Evolutionary conservation across 2,797 vertebrate genomes (phyloP).

Genomic region (Anisognathus igniventris): DNA sequence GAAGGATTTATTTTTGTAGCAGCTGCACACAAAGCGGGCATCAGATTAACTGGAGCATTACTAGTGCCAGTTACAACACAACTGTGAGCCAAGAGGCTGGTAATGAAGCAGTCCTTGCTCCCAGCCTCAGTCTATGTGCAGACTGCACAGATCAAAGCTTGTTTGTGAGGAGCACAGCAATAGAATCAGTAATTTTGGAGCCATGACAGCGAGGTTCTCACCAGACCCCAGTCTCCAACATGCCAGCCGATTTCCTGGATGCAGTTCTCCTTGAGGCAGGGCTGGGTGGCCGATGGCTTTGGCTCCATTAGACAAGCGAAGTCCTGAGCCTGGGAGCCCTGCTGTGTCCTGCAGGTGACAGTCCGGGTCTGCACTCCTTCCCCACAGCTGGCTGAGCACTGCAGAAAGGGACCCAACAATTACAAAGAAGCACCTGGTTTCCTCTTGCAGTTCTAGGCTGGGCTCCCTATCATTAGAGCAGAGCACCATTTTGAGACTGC

Average conservation of each 20-base stretch:
- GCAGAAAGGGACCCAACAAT: not conserved
- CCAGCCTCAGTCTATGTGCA: not conserved
- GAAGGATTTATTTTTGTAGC: conserved; percentile 42
- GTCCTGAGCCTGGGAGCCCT: conserved; percentile 76
- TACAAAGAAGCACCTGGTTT: not conserved
- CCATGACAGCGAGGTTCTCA: conserved; percentile 63
- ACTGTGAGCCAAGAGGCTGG: not conserved
- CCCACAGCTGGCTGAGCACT: conserved; percentile 92
- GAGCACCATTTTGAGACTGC: not conserved
- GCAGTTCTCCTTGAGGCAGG: conserved; percentile 79
- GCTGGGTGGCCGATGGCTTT: conserved; percentile 72
- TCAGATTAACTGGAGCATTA: conserved; percentile 48
- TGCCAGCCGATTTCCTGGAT: conserved; percentile 81
- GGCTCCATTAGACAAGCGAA: conserved; percentile 74
- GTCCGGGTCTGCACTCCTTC: conserved; percentile 84
- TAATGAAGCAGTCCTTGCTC: not conserved
- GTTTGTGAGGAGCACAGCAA: not conserved
- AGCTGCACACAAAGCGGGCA: conserved; percentile 27
- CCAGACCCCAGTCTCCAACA: conserved; percentile 88
- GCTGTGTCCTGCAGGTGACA: conserved; percentile 77
- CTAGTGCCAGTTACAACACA: not conserved
- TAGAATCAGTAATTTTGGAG: not conserved
- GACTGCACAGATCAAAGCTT: not conserved
- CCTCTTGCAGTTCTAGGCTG: not conserved
- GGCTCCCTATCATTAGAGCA: not conserved